phyloP scores from a whole-genome alignment of 2,113 vertebrate species.

The Circaetus gallicus region DNA sequence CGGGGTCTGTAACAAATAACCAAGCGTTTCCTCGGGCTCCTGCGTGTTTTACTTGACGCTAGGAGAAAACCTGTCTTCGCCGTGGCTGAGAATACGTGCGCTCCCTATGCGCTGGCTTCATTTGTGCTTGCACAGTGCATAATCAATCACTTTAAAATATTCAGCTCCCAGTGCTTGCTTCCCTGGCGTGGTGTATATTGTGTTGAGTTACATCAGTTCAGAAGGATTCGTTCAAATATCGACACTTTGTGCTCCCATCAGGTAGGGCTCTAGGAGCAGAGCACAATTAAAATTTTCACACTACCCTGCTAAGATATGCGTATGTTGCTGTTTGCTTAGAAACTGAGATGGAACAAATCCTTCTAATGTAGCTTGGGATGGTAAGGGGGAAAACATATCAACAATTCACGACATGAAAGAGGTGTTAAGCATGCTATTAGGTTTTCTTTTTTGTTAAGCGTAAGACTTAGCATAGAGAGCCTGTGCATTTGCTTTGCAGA shows the following conservation, averaged over 20 bases:
- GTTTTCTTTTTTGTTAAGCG: background rate
- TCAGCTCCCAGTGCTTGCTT: background rate
- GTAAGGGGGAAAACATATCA: background rate
- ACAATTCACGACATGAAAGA: background rate
- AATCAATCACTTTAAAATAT: constrained; percentile 38
- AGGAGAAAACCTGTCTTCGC: background rate
- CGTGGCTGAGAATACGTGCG: background rate
- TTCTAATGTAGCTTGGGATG: background rate
- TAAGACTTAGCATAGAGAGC: background rate
- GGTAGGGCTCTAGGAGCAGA: background rate
- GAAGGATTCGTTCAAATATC: background rate
- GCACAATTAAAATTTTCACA: background rate
- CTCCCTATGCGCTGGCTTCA: background rate
- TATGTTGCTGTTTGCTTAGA: background rate
- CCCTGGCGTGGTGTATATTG: background rate
- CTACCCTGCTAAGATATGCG: background rate
- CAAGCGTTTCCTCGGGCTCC: background rate
- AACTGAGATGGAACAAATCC: background rate
- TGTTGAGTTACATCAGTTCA: background rate
- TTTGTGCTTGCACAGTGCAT: background rate
- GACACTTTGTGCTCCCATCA: background rate
- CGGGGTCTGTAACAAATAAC: background rate
- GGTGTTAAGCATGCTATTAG: background rate
- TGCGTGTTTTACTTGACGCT: background rate
- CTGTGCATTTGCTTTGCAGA: background rate